A percentile compares a stretch with the other conserved stretches of the same genome.
Conservation (phyloP, 2,113 vertebrate genomes). For the Motacilla alba region DNA sequence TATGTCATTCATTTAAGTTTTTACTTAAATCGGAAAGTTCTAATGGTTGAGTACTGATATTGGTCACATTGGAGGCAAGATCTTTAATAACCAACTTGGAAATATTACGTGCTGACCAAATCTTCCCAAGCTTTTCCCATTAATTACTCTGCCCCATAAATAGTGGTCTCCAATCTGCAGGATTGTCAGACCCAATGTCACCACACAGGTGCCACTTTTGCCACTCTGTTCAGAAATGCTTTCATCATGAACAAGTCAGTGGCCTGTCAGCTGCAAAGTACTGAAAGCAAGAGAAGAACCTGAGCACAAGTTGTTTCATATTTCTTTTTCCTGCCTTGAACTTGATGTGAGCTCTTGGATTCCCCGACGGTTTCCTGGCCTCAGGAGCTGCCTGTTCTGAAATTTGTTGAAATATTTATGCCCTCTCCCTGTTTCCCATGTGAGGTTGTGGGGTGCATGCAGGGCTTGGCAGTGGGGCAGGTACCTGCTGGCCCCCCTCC, state of each 20-base stretch:
- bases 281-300: not conserved
- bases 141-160: not conserved
- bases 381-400: not conserved
- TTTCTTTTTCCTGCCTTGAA: not conserved
- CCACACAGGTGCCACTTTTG: not conserved
- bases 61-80: not conserved
- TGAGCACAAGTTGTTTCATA: accelerated
- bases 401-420: not conserved
- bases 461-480: not conserved
- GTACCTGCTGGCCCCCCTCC: not conserved
- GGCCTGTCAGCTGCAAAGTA: not conserved
- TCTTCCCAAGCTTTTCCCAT: not conserved
- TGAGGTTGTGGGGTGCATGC: accelerated
- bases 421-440: accelerated
- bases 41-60: not conserved
- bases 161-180: not conserved
- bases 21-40: not conserved
- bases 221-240: not conserved
- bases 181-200: not conserved
- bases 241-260: not conserved
- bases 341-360: accelerated
- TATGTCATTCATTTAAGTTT: not conserved
- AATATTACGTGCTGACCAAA: not conserved
- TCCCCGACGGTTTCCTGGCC: not conserved
- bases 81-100: not conserved